These are phyloP conservation scores for Cheilinus undulatus DNA, from an alignment of 2,113 vertebrate species.

Conservation along the genomic window DNA sequence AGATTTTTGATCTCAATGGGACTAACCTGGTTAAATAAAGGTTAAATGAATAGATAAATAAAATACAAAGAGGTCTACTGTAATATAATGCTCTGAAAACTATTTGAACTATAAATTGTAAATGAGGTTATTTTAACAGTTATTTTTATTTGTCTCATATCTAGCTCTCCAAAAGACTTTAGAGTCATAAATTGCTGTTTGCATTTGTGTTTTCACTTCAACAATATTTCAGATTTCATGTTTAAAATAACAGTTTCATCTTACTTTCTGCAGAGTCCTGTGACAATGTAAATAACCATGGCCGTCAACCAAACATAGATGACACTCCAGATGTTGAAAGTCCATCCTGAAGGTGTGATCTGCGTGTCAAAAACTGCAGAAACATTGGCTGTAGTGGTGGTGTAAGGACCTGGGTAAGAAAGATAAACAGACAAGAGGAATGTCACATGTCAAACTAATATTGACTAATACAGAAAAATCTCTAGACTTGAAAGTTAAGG, in stretches of 20 bases:
- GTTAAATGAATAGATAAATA: no score
- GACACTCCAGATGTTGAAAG: constrained; percentile 82
- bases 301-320: constrained; percentile 80
- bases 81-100: no score
- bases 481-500: no score
- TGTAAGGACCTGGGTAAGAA: constrained; percentile 67
- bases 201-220: neutral
- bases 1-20: no score
- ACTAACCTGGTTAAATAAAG: no score
- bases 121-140: no score
- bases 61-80: no score
- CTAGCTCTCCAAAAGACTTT: no score
- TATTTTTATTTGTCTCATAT: no score
- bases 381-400: constrained; percentile 66
- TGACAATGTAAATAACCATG: constrained; percentile 74
- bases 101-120: no score
- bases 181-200: no score
- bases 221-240: neutral
- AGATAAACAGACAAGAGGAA: neutral
- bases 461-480: no score
- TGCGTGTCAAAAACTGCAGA: constrained; percentile 76
- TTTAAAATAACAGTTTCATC: neutral
- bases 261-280: constrained; percentile 75
- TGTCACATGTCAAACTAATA: constrained; percentile 1
- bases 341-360: constrained; percentile 84